Base-by-base conservation (phyloP, 64 coral and sea anemone genomes). In the Porites australiensis region DNA sequence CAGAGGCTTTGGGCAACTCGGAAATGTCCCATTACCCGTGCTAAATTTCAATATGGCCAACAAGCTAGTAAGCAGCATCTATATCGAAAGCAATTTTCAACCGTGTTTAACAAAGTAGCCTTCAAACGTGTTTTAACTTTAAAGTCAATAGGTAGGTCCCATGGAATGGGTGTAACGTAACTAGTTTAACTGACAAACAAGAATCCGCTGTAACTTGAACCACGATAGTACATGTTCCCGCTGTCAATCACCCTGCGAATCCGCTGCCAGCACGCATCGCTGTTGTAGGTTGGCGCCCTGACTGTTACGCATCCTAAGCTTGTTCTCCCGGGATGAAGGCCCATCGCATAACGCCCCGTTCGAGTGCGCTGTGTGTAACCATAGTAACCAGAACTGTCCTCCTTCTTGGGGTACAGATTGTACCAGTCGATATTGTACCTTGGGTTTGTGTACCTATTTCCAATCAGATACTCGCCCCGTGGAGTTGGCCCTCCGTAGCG, bases 321-420 rank as follows among this genome's bases (percentile, higher is more conserved):
- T 4, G 44, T 15, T 44, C 2, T 23, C 37, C 86, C 92, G 0
- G 86, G 92, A 27, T 83, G 92, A 27, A 89, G 58, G 6, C 92
- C 92, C 92, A 94, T 83, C 1, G 15, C 8, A 45, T 14, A 54
- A 58, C 86, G 92, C 15, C 92, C 92, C 37, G 70, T 88, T 12
- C 74, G 22, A 16, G 67, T 89, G 3, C 7, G 61, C 8, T 27
- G 20, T 7, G 70, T 50, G 86, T 94, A 94, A 22, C 85, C 76
- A 89, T 94, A 89, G 92, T 94, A 94, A 77, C 92, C 92, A 76
- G 86, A 67, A 16, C 83, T 89, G 87, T 94, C 87, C 82, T 94
- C 86, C 79, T 89, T 94, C 67, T 89, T 84, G 12, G 92, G 86
- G 79, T 89, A 83, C 3, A 94, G 77, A 19, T 73, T 89, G 77